These are phyloP conservation scores for Folsomia candida DNA, from an alignment of 2,888 invertebrate species.

Conservation along the genomic window DNA sequence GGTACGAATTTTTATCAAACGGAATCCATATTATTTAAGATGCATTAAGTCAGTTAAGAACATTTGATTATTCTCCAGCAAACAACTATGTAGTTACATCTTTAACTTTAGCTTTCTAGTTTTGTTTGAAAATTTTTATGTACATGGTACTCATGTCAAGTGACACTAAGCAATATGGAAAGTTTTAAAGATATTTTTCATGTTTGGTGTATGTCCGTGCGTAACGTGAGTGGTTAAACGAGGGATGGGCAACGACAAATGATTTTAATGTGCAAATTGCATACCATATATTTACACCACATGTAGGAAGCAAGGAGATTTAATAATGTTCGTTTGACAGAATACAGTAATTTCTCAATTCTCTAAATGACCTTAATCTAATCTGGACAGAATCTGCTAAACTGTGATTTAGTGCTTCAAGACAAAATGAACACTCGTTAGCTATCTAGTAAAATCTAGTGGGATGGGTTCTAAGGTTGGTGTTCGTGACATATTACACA, in stretches of 20 bases:
- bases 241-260: not conserved
- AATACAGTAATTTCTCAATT: not conserved
- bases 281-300: not conserved
- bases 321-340: not conserved
- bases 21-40: no score
- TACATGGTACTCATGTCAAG: not conserved
- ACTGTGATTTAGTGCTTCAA: not conserved
- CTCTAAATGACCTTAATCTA: constrained; percentile 1
- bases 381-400: constrained; percentile 1
- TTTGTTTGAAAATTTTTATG: no score
- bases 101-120: no score
- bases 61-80: no score
- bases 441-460: no score
- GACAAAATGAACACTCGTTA: no score
- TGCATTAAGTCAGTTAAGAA: no score
- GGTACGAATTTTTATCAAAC: no score
- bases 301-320: not conserved
- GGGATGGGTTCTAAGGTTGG: no score
- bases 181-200: not conserved
- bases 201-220: not conserved
- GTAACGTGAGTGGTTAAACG: not conserved
- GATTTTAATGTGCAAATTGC: not conserved
- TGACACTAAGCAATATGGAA: not conserved
- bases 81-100: no score
- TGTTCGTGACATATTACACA: no score